These are phyloP conservation scores for Myanophis thanlyinensis DNA, from an alignment of 2,113 vertebrate genomes.

Conservation along the genomic window DNA sequence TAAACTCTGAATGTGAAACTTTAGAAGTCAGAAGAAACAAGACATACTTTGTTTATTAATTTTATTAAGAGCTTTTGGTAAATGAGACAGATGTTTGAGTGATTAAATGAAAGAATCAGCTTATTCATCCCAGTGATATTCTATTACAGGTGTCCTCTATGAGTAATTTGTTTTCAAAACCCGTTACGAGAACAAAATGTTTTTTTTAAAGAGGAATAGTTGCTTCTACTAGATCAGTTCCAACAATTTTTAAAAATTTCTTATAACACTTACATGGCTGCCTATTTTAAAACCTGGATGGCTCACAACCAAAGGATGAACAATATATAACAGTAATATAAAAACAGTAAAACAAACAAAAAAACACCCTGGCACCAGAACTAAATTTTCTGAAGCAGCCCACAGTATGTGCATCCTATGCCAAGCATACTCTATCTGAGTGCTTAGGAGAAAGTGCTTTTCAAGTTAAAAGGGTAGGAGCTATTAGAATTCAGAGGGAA, in stretches of 20 bases:
- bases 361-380: not conserved
- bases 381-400: not conserved
- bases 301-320: not conserved
- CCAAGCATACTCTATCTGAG: not conserved
- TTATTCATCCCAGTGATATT: slow-evolving; percentile 27
- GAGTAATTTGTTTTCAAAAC: not conserved
- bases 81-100: not conserved
- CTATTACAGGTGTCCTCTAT: slow-evolving; percentile 11
- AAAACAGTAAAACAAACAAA: not conserved
- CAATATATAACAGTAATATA: not conserved
- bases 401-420: not conserved
- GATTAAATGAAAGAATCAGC: not conserved
- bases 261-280: not conserved
- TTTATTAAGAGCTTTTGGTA: slow-evolving; percentile 26
- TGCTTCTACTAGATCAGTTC: not conserved
- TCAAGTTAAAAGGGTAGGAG: not conserved
- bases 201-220: not conserved
- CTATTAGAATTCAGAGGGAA: not conserved
- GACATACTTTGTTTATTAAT: not conserved
- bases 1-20: slow-evolving; percentile 5
- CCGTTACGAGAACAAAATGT: not conserved
- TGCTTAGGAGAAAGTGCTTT: not conserved
- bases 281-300: not conserved
- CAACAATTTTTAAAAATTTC: not conserved
- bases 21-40: slow-evolving; percentile 4